phyloP scores from a whole-genome alignment of 2,888 invertebrate species.

The Sarcophaga caerulescens region DNA sequence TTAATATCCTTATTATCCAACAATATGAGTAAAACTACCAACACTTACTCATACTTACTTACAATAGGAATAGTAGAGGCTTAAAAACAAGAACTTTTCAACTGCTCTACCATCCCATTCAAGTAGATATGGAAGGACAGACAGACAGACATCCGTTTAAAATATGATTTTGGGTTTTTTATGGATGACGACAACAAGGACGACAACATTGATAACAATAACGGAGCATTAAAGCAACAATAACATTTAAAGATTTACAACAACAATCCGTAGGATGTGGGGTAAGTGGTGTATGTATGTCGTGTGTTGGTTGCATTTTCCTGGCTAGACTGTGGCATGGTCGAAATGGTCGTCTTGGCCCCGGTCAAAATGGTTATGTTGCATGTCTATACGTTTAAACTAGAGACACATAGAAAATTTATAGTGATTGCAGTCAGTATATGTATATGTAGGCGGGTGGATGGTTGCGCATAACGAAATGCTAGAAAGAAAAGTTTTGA shows the following conservation, averaged over 20 bases:
- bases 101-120: conserved; percentile 42
- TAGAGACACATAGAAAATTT: background rate
- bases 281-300: background rate
- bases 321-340: conserved; percentile 56
- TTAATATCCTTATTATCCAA: conserved; percentile 58
- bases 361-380: background rate
- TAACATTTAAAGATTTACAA: conserved; percentile 29
- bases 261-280: background rate
- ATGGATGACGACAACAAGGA: conserved; percentile 49
- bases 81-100: conserved; percentile 57
- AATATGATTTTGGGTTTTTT: conserved; percentile 64
- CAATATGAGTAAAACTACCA: background rate
- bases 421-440: background rate
- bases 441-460: conserved; percentile 41
- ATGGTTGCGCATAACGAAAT: conserved; percentile 15
- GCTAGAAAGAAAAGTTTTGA: conserved; percentile 26
- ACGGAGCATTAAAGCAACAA: conserved; percentile 24
- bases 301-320: conserved; percentile 59
- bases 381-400: background rate
- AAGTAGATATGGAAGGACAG: background rate
- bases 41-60: background rate
- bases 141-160: conserved; percentile 60
- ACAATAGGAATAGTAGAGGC: background rate
- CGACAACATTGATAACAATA: conserved; percentile 19
- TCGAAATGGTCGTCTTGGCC: conserved; percentile 18